Evolutionary conservation across 2,888 invertebrate genomes (phyloP).

Genomic region (Cyclophora punctaria): DNA sequence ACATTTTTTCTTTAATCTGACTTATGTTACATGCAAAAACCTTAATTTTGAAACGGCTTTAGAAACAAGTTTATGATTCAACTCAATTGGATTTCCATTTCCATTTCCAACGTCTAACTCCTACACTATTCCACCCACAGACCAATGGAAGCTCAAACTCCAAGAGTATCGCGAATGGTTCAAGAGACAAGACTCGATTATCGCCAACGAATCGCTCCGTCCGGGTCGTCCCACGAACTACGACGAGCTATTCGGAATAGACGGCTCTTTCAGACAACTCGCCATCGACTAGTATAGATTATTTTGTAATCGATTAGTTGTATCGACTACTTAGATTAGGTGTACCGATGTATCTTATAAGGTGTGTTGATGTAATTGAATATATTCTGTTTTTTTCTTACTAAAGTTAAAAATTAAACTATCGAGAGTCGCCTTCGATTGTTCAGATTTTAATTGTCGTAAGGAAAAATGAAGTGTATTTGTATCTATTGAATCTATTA

Average conservation of each 20-base stretch:
- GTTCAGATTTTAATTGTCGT: no score
- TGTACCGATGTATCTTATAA: no score
- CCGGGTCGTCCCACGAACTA: slow-evolving; percentile 89
- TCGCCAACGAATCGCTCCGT: slow-evolving; percentile 85
- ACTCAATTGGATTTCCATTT: not conserved
- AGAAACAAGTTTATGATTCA: not conserved
- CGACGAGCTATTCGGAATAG: slow-evolving; percentile 89
- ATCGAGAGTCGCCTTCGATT: no score
- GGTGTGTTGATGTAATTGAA: no score
- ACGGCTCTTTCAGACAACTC: slow-evolving; percentile 89
- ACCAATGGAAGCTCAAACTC: slow-evolving; percentile 84
- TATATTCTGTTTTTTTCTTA: no score
- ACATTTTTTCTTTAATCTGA: not conserved
- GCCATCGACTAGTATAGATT: slow-evolving; percentile 77
- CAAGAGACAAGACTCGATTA: slow-evolving; percentile 81
- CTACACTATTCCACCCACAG: slow-evolving; percentile 49
- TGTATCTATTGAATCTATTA: no score
- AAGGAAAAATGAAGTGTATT: no score
- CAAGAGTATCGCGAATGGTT: slow-evolving; percentile 87
- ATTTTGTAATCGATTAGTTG: not conserved
- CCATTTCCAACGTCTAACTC: not conserved
- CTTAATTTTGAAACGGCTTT: no score
- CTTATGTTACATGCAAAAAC: no score
- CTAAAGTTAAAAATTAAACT: no score
- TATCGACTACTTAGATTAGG: no score